Evolutionary conservation across 2,888 invertebrate genomes (phyloP).

Genomic region (Spisula subtruncata): DNA sequence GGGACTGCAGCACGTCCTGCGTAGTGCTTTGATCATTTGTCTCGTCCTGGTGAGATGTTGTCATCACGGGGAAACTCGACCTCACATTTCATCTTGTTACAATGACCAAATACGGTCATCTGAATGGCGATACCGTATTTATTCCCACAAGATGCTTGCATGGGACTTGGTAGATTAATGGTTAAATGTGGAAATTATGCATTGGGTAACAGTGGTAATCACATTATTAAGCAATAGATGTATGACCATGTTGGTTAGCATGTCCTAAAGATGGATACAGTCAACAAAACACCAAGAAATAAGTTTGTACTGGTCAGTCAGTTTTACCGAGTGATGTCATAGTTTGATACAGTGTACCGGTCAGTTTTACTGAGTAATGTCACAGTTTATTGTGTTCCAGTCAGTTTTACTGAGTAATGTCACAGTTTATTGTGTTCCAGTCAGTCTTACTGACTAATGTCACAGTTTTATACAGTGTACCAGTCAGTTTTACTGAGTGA

Average conservation of each 20-base stretch:
- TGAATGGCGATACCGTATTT: conserved; percentile 11
- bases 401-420: too few relatives aligned
- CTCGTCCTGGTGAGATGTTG: conserved; percentile 28
- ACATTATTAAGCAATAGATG: neutral
- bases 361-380: neutral
- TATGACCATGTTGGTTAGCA: too few relatives aligned
- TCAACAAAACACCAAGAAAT: too few relatives aligned
- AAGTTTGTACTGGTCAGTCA: too few relatives aligned
- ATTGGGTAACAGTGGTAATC: too few relatives aligned
- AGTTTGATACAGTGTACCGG: neutral
- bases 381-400: too few relatives aligned
- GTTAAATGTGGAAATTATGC: too few relatives aligned
- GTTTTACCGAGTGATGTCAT: too few relatives aligned
- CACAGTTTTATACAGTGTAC: neutral
- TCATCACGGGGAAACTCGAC: conserved; percentile 38
- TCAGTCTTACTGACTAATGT: neutral
- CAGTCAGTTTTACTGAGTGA: too few relatives aligned
- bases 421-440: too few relatives aligned
- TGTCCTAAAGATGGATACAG: too few relatives aligned
- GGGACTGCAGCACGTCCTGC: conserved; percentile 46
- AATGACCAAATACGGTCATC: conserved; percentile 11
- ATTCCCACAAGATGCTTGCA: neutral
- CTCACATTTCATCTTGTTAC: neutral
- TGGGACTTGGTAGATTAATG: neutral
- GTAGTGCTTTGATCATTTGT: conserved; percentile 52